Percentiles rank a stretch among this genome's conserved stretches.
Conservation (phyloP, 1,140 invertebrate species). For the Drosophila murphyi region DNA sequence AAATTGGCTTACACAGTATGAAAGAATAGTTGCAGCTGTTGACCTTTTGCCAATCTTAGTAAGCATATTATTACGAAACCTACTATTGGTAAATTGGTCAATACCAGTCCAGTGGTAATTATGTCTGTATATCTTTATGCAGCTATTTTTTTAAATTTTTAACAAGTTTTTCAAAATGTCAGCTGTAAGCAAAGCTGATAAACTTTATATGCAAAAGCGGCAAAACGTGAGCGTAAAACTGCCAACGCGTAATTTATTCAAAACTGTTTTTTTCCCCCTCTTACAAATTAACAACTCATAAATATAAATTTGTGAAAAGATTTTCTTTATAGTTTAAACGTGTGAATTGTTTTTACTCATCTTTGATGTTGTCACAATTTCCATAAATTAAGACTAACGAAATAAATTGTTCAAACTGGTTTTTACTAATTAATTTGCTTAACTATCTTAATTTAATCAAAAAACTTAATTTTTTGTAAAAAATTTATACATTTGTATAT, state of each 20-base stretch:
- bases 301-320: neutral
- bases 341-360: neutral
- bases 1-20: neutral
- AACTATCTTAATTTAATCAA: too few relatives aligned
- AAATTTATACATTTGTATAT: too few relatives aligned
- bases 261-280: neutral
- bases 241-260: neutral
- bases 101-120: neutral
- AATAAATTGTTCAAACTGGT: neutral
- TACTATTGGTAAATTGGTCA: conserved; percentile 14
- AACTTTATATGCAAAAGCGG: conserved; percentile 1
- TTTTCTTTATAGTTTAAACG: neutral
- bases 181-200: neutral
- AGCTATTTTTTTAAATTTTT: neutral
- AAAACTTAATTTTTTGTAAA: too few relatives aligned
- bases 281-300: neutral
- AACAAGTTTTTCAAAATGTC: conserved; percentile 10
- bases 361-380: neutral
- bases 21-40: conserved; percentile 5
- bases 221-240: neutral
- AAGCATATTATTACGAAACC: conserved; percentile 10
- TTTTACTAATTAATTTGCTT: too few relatives aligned
- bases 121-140: neutral
- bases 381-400: neutral
- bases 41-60: conserved; percentile 11